Evolutionary conservation across 2,113 vertebrate genomes (phyloP).

Genomic region (Rhinopomastus cyanomelas): DNA sequence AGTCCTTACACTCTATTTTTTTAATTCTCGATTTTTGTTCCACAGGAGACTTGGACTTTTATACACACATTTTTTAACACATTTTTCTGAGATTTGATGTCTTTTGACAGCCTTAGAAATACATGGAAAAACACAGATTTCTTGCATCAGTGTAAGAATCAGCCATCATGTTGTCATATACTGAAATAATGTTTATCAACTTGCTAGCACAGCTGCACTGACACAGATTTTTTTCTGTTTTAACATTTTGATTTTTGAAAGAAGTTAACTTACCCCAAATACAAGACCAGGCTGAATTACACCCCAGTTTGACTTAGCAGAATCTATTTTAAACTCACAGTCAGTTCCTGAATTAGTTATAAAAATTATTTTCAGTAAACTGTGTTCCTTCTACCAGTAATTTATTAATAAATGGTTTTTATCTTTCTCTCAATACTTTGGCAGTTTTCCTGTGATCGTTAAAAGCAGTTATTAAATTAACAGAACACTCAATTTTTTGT

Average conservation of each 20-base stretch:
- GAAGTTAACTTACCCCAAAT: not conserved
- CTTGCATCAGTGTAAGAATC: not conserved
- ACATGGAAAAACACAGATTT: not conserved
- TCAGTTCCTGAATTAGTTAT: no score
- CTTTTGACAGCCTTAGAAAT: not conserved
- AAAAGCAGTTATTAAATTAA: not conserved
- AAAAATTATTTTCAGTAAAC: not conserved
- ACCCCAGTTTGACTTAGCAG: not conserved
- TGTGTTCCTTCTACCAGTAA: not conserved
- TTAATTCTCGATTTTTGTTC: conserved; percentile 32
- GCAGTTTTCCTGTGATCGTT: not conserved
- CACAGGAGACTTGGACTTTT: not conserved
- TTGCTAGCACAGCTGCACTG: not conserved
- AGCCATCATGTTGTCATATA: not conserved
- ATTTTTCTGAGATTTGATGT: not conserved
- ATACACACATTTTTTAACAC: not conserved
- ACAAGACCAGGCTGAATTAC: not conserved
- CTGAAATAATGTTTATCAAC: not conserved
- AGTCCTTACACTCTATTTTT: not conserved
- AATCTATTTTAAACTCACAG: no score
- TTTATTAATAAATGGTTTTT: not conserved
- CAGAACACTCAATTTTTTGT: not conserved
- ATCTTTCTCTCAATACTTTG: not conserved
- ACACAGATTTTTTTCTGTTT: not conserved
- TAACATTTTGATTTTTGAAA: not conserved